Conservation (phyloP, 1,140 invertebrate species). For the Drosophila asahinai region DNA sequence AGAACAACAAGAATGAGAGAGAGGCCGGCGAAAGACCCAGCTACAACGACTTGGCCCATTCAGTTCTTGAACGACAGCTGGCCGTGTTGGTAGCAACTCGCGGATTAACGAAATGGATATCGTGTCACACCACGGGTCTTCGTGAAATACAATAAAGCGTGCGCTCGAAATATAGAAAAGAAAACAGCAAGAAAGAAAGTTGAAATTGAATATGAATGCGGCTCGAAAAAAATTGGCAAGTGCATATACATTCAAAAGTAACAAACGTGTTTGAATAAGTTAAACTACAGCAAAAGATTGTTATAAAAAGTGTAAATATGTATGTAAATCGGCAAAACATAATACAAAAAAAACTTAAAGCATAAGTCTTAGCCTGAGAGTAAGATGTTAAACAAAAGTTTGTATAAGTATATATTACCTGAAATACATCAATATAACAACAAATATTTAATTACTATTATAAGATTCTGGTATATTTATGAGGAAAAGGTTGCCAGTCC, state of each 20-base stretch:
- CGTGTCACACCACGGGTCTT: neutral
- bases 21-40: neutral
- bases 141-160: neutral
- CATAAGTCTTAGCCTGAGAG: neutral
- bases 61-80: conserved; percentile 2
- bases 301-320: neutral
- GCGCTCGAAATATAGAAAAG: neutral
- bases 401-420: neutral
- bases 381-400: neutral
- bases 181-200: neutral
- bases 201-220: neutral
- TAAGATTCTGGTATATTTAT: neutral
- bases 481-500: neutral
- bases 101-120: neutral
- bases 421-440: neutral
- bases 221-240: neutral
- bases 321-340: neutral
- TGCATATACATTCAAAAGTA: neutral
- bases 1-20: neutral
- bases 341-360: neutral
- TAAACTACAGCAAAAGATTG: neutral
- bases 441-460: neutral
- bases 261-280: neutral
- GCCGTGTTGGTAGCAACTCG: neutral
- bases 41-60: neutral